Percentiles rank a stretch among this genome's conserved stretches.
These are phyloP conservation scores for Tribolium castaneum DNA, from an alignment of 1,140 invertebrate species.

Conservation along the genomic window DNA sequence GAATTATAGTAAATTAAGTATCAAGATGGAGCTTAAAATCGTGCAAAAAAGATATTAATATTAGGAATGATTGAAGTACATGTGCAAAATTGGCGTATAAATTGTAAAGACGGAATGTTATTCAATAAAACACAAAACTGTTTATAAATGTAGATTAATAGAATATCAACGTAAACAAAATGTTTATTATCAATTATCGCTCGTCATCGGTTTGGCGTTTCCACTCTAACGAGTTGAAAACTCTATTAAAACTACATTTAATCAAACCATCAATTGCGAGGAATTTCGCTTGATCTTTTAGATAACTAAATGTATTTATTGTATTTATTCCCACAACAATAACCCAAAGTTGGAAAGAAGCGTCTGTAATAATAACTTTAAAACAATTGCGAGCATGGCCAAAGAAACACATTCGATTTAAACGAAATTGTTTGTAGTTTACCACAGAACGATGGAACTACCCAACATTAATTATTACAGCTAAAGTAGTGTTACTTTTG, in stretches of 20 bases:
- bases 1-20: too few species aligned
- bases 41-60: too few species aligned
- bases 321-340: background rate
- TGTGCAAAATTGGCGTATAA: too few species aligned
- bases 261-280: background rate
- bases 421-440: conserved; percentile 13
- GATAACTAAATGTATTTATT: too few species aligned
- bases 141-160: too few species aligned
- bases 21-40: too few species aligned
- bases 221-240: background rate
- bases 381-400: background rate
- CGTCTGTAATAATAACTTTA: background rate
- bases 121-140: too few species aligned
- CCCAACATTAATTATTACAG: conserved; percentile 31
- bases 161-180: background rate
- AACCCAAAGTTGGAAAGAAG: background rate
- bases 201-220: background rate
- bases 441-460: conserved; percentile 2
- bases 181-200: background rate
- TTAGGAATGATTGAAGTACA: too few species aligned
- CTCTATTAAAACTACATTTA: background rate
- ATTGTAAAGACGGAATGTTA: too few species aligned
- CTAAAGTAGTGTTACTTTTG: conserved; percentile 29
- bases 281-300: background rate
- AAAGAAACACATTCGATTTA: background rate